Conservation (phyloP, 2,797 vertebrate genomes). For the Cygnus olor region DNA sequence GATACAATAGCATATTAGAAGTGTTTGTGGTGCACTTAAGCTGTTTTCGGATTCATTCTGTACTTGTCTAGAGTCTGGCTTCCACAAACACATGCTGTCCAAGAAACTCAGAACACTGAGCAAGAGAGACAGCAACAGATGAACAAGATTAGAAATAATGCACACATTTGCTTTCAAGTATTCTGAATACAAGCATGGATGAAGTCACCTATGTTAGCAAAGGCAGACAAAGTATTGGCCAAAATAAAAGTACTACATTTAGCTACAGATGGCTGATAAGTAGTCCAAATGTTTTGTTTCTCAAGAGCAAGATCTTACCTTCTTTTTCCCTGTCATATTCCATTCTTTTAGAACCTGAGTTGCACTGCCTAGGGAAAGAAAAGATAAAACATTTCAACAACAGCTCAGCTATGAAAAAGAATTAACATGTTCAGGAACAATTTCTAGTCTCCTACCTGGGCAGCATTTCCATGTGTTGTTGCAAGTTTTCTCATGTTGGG, state of each 20-base stretch:
- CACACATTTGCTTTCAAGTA: not conserved
- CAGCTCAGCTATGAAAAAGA: constrained; percentile 27
- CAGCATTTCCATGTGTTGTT: constrained; percentile 27
- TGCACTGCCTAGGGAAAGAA: constrained; percentile 75
- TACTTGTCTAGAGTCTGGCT: not conserved
- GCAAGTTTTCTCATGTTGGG: not conserved
- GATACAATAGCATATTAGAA: not conserved
- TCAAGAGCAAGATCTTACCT: constrained; percentile 72
- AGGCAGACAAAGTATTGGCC: not conserved
- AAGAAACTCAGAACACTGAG: not conserved
- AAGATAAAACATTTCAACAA: constrained; percentile 62
- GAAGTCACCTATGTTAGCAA: not conserved
- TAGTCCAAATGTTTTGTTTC: not conserved
- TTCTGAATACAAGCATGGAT: not conserved
- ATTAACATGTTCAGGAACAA: not conserved
- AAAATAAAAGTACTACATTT: not conserved
- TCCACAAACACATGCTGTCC: not conserved
- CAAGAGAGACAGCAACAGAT: not conserved
- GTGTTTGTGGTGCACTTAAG: not conserved
- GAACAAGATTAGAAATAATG: not conserved
- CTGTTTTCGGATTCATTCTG: not conserved
- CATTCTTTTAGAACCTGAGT: constrained; percentile 83
- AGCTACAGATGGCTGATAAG: not conserved
- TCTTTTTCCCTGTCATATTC: constrained; percentile 84
- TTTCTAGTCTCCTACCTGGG: not conserved